phyloP scores from a whole-genome alignment of 2,797 vertebrate species.

The Paedocypris micromegethes region DNA sequence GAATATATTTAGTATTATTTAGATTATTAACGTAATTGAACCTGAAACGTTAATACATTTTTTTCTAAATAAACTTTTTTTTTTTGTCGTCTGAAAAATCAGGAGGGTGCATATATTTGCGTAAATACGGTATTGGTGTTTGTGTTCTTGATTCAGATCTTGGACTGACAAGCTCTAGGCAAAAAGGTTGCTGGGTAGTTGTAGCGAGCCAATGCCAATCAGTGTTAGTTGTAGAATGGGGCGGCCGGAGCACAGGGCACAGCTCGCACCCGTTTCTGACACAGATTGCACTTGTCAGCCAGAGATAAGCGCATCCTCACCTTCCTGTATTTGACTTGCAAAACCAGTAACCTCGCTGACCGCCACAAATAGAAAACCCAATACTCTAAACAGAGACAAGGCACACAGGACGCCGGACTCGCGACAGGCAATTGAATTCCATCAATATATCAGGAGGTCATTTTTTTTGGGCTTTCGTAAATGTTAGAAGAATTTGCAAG shows the following conservation, averaged over 20 bases:
- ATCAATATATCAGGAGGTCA: too few species aligned
- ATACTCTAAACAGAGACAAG: conserved; percentile 21
- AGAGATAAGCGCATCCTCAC: conserved; percentile 42
- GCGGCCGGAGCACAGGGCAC: conserved; percentile 39
- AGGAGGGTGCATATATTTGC: too few species aligned
- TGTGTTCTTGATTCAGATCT: conserved; percentile 32
- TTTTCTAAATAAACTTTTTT: too few species aligned
- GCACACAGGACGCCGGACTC: conserved; percentile 1
- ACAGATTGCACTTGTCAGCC: conserved; percentile 42
- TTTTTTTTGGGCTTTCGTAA: too few species aligned
- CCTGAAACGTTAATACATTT: too few species aligned
- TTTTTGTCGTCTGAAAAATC: too few species aligned
- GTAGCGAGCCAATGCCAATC: conserved; percentile 46
- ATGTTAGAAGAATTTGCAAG: background rate
- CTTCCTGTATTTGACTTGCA: conserved; percentile 47
- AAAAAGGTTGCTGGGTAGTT: conserved; percentile 40
- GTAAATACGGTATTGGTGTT: conserved; percentile 2
- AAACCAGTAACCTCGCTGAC: conserved; percentile 41
- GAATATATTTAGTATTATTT: too few species aligned
- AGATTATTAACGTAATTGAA: too few species aligned
- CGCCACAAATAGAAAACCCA: conserved; percentile 19
- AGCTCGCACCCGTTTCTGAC: conserved; percentile 44
- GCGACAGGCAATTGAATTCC: background rate
- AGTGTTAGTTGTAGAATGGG: conserved; percentile 43
- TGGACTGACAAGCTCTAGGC: conserved; percentile 28